Base-by-base conservation (phyloP, 92 coral and sea anemone species). In the Epizoanthus ramosus region DNA sequence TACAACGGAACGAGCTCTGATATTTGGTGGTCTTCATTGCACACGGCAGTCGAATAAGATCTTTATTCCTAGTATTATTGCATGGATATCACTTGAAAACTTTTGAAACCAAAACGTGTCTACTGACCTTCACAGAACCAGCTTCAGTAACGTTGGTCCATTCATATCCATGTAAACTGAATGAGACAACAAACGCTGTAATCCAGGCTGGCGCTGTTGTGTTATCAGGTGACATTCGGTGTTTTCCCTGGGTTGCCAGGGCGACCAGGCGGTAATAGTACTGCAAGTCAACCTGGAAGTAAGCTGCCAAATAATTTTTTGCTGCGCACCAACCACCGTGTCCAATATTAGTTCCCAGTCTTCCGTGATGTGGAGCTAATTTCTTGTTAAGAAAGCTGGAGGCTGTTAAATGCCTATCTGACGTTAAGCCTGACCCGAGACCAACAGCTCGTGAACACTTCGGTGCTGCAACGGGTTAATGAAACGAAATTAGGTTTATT, bases 281-380 rank as follows among this genome's bases (percentile, higher is more conserved):
- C 63, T 69, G 80, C 16, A 93, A 69, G 79, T 87, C 90, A 60
- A 93, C 80, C 86, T 90, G 92, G 25, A 92, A 66, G 68, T 73
- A 90, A 68, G 79, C 90, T 53, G 83, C 73, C 8, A 17, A 57
- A 31, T 90, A 80, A 18, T 84, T 87, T 22, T 57, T 77, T 56
- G 80, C 87, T 52, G 92, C 85, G 53, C 97, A 92, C 97, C 97
- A 92, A 41, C 89, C 92, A 5, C 93, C 93, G 41, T 87, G 67
- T 5, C 92, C 92, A 12, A 82, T 75, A 68, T 86, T 63, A 22
- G 76, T 89, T 3, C 74, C 88, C 60, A 89, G 71, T 76, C 92
- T 89, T 31, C 87, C 89, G 31, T 70, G 61, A 47, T 71, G 80
- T 0, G 93, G 86, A 14, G 68, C 81, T 74, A 87, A 87, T 67